Percentiles rank a stretch among this genome's conserved stretches.
phyloP scores from a whole-genome alignment of 2,888 invertebrate genomes.

The Strigamia maritima region DNA sequence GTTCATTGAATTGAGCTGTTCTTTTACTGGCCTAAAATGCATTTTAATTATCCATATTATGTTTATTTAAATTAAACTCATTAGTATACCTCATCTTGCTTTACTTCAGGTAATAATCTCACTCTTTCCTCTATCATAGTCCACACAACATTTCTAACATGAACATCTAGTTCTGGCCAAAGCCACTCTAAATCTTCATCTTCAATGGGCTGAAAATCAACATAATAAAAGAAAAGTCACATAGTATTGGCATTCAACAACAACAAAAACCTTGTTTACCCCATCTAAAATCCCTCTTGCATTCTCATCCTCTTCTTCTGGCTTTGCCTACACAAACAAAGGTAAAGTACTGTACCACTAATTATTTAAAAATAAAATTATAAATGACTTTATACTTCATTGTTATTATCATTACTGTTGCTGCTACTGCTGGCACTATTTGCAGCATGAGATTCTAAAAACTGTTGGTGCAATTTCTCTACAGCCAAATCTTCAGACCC shows the following conservation, averaged over 20 bases:
- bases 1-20: neutral
- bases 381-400: neutral
- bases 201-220: neutral
- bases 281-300: neutral
- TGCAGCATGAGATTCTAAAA: neutral
- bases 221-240: neutral
- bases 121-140: neutral
- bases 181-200: neutral
- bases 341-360: too few relatives aligned
- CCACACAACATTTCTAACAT: neutral
- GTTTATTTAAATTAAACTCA: neutral
- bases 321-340: too few relatives aligned
- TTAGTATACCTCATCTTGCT: neutral
- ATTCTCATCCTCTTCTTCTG: neutral
- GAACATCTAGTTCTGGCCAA: neutral
- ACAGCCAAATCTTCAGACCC: neutral
- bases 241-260: neutral
- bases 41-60: neutral
- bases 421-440: neutral
- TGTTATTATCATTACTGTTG: neutral
- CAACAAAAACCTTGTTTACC: neutral
- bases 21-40: neutral
- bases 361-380: neutral
- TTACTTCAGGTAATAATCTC: neutral
- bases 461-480: neutral